Conservation (phyloP, 37 sponge, comb jelly and placozoan species). For the Theonella swinhoei region DNA sequence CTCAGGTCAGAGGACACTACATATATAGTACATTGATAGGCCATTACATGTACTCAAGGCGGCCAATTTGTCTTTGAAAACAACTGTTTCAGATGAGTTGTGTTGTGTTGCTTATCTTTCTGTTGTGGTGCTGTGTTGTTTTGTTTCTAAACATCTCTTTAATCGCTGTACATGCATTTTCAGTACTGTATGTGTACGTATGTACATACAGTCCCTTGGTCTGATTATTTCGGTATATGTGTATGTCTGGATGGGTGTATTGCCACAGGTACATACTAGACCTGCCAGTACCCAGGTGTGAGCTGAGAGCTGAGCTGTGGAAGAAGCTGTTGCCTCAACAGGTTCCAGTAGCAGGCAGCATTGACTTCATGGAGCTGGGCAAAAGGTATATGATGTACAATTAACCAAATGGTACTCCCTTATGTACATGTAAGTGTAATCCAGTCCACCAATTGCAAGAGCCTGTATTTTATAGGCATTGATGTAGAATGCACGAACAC, state of each 20-base stretch:
- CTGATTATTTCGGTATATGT: too few relatives aligned
- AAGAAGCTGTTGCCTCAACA: slow-evolving; percentile 57
- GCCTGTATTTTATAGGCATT: background rate
- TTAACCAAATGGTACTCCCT: background rate
- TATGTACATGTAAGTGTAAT: background rate
- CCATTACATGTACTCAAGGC: too few relatives aligned
- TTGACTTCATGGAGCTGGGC: slow-evolving; percentile 47
- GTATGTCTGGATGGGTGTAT: too few relatives aligned
- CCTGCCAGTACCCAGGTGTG: slow-evolving; percentile 10
- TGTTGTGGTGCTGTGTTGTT: too few relatives aligned
- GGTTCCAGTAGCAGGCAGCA: slow-evolving; percentile 41
- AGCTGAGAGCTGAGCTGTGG: slow-evolving; percentile 64
- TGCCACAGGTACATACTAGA: slow-evolving; percentile 44
- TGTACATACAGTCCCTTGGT: too few relatives aligned
- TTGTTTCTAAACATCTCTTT: too few relatives aligned
- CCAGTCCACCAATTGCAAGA: background rate
- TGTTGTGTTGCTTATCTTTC: too few relatives aligned
- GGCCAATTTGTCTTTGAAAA: too few relatives aligned
- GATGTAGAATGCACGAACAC: background rate
- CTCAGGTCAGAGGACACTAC: slow-evolving; percentile 36
- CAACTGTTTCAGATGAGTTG: too few relatives aligned
- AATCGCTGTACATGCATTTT: too few relatives aligned
- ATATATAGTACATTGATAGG: too few relatives aligned
- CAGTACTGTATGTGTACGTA: too few relatives aligned
- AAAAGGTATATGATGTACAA: slow-evolving; percentile 20